Evolutionary conservation across 2,888 invertebrate species (phyloP).

Genomic region (Andrena camellia): DNA sequence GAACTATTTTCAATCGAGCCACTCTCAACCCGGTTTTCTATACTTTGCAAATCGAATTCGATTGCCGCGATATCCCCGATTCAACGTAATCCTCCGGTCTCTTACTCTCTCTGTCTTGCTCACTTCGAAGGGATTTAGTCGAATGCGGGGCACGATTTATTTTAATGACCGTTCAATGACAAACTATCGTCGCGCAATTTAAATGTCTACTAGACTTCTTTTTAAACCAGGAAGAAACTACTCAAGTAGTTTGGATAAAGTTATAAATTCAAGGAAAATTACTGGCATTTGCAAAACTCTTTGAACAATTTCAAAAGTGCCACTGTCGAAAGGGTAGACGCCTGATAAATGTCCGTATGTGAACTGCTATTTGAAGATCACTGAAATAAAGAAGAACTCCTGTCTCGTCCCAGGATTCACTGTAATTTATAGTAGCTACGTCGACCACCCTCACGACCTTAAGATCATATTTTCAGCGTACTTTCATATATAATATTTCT

Average conservation of each 20-base stretch:
- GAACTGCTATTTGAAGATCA: not conserved
- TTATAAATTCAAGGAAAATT: no score
- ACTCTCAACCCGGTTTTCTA: constrained; percentile 47
- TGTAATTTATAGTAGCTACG: constrained; percentile 11
- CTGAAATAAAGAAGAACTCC: not conserved
- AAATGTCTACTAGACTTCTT: not conserved
- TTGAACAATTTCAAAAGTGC: not conserved
- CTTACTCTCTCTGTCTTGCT: not conserved
- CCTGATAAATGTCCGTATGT: not conserved
- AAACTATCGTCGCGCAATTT: not conserved
- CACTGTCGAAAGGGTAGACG: not conserved
- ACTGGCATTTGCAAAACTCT: no score
- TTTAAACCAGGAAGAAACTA: no score
- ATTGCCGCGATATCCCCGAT: constrained; percentile 64
- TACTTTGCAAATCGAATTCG: constrained; percentile 79
- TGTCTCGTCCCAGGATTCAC: not conserved
- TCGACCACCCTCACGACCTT: not conserved
- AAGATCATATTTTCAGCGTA: not conserved
- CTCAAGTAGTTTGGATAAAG: no score
- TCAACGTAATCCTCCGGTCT: constrained; percentile 60
- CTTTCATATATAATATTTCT: not conserved
- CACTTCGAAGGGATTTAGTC: constrained; percentile 8
- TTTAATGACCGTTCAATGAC: not conserved
- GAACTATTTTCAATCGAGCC: constrained; percentile 78
- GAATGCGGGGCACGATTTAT: constrained; percentile 1